Conservation (phyloP, 2,888 invertebrate species). For the Oxyscelio sp. region DNA sequence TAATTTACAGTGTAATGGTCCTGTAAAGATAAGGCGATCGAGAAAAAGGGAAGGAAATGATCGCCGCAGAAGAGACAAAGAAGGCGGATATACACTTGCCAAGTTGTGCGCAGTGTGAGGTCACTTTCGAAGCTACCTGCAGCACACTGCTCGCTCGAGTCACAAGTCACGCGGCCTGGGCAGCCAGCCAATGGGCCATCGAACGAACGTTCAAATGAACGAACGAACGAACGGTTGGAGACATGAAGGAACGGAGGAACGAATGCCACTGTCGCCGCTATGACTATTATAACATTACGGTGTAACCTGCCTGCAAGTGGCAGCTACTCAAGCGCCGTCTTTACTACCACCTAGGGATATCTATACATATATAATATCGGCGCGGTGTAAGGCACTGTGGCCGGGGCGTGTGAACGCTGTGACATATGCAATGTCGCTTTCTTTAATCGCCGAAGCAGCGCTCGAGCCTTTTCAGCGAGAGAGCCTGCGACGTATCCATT, state of each 20-base stretch:
- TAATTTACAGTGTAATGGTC: no score
- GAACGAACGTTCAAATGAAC: constrained; percentile 60
- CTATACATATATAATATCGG: constrained; percentile 77
- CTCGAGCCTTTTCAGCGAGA: constrained; percentile 70
- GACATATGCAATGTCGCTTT: constrained; percentile 88
- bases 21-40: constrained; percentile 20
- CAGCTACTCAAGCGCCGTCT: constrained; percentile 71
- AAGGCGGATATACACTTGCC: constrained; percentile 80
- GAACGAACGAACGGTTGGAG: constrained; percentile 53
- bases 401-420: constrained; percentile 88
- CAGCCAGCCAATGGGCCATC: constrained; percentile 52
- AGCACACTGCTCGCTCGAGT: constrained; percentile 71
- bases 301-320: constrained; percentile 64
- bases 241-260: constrained; percentile 43
- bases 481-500: constrained; percentile 66
- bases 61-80: constrained; percentile 69
- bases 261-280: constrained; percentile 59
- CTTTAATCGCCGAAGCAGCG: constrained; percentile 84
- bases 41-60: constrained; percentile 44
- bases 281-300: constrained; percentile 63
- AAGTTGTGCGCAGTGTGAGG: constrained; percentile 72
- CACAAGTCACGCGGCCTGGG: constrained; percentile 73
- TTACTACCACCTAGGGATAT: constrained; percentile 77
- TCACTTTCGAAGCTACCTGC: constrained; percentile 80
- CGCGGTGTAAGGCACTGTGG: constrained; percentile 83